phyloP scores from a whole-genome alignment of 2,113 vertebrate genomes.

The Isichthys henryi region DNA sequence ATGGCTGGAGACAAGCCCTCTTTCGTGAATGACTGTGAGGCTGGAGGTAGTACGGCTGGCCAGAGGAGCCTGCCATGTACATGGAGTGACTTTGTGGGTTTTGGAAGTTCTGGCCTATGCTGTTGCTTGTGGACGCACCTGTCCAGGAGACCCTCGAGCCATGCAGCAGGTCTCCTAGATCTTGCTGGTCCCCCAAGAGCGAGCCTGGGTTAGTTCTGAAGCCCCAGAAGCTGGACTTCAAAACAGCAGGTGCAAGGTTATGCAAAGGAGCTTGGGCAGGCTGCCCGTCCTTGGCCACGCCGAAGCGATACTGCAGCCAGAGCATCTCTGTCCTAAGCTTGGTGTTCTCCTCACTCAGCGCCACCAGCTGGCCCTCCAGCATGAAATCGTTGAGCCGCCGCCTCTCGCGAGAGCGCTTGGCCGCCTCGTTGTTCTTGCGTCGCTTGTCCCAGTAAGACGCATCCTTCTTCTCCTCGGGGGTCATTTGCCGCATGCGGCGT shows the following conservation, averaged over 20 bases:
- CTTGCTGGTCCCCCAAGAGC: not conserved
- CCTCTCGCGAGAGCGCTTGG: constrained; percentile 58
- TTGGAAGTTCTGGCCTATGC: not conserved
- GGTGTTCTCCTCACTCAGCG: constrained; percentile 56
- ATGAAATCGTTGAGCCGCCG: constrained; percentile 49
- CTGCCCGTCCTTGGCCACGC: constrained; percentile 7
- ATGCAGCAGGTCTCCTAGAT: not conserved
- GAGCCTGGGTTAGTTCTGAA: not conserved
- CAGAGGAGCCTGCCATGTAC: not conserved
- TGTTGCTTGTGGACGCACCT: not conserved
- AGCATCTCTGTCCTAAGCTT: constrained; percentile 50
- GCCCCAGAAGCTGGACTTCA: constrained; percentile 18
- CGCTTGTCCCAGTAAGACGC: constrained; percentile 60
- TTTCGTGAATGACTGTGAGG: not conserved
- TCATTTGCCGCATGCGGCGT: constrained; percentile 55
- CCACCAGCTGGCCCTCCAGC: constrained; percentile 53
- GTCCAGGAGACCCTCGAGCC: not conserved
- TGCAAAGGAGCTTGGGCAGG: not conserved
- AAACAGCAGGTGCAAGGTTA: not conserved
- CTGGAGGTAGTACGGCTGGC: not conserved
- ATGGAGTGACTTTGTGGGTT: not conserved
- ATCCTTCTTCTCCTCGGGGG: constrained; percentile 50
- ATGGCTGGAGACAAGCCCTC: not conserved
- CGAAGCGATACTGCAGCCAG: constrained; percentile 42
- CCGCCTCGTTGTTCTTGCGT: constrained; percentile 61